Base-by-base conservation (phyloP, 2,113 vertebrate species). In the Melanostigma gelatinosum region DNA sequence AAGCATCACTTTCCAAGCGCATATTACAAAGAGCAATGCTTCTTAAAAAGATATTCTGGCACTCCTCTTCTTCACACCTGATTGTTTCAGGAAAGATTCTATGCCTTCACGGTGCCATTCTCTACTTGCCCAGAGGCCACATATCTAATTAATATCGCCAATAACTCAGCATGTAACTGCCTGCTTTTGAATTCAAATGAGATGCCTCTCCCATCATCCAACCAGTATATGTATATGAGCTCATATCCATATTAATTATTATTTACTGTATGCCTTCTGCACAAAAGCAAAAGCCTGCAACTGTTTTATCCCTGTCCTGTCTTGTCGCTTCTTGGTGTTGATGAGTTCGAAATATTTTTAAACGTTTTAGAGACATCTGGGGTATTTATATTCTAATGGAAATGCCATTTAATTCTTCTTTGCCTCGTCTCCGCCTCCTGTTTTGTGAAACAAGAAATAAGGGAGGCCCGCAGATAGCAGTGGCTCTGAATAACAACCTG, bases 361-460 rank as follows among this genome's bases (percentile, higher is more conserved):
- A 90, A 77, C 61, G 27, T 88, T 90, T 32, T 6, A 60, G 71
- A 82, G 92, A 93, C 91, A 93, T 92, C 88, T 89, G 88, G 69
- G 76, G 72, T 87, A 75, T 91, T 92, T 93, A 93, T 89, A 94
- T 95, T 94, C 85, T 92, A 93, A 95, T 94, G 92, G 85, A 93
- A 94, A 92, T 91, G 85, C 83, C 73, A 87, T 90, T 89, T 93
- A 88, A 93, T 92, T 86, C 85, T 68, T 90, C 86, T 57, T 83
- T 82, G 82, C 75, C 80, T 61, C 36, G 77, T 92, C 74, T 69
- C 67, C 83, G 75, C 83, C 88, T 89, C 85, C 79, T 91, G 88
- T 90, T 93, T 93, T 92, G 89, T 92, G 88, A 64, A 44, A 73
- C 71, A 79, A 84, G 85, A 89, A 92, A 85, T 89, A 81, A 87